Evolutionary conservation across 1,140 invertebrate species (phyloP), one percentile per base, ranked within the genome.

Genomic region (Monochamus saltuarius): DNA sequence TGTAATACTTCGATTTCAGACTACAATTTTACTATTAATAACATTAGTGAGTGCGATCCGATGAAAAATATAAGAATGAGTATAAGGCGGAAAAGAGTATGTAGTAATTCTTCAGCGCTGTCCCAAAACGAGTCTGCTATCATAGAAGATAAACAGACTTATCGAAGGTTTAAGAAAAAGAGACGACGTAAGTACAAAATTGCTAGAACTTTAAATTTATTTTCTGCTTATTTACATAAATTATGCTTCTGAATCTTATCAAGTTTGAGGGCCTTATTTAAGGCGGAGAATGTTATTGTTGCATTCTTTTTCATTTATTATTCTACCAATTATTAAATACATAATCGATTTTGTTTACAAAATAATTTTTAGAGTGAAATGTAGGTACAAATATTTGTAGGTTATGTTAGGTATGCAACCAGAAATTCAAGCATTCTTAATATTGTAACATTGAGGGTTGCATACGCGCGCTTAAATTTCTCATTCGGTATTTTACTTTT

Each of bases 51-150:
- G 40, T 65, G 65, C 39, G 71, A 75, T 68, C 65, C 73, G 29
- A 70, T 75, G 66, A 74, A 73, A 65, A 73, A 75, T 58, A 62
- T 76, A 55, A 74, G 64, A 65, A 76, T 76, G 74, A 77, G 69
- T 58, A 75, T 75, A 38, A 62, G 75, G 49, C 58, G 73, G 38
- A 77, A 75, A 65, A 38, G 74, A 42, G 60, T 75, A 11, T 71
- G 65, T 59, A 75, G 73, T 56, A 73, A 68, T 57, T 75, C 75
- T 11, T 77, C 74, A 0, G 64, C 59, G 9, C 56, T 74, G 39
- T 75, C 72, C 6, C 73, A 72, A 52, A 75, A 70, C 59, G 74
- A 74, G 36, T 68, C 66, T 7, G 37, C 51, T 1, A 49, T 56
- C 36, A 8, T 64, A 7, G 71, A 72, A 35, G 73, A 75, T 22